Conservation (phyloP, 2,113 vertebrate genomes). For the Neomonachus schauinslandi region DNA sequence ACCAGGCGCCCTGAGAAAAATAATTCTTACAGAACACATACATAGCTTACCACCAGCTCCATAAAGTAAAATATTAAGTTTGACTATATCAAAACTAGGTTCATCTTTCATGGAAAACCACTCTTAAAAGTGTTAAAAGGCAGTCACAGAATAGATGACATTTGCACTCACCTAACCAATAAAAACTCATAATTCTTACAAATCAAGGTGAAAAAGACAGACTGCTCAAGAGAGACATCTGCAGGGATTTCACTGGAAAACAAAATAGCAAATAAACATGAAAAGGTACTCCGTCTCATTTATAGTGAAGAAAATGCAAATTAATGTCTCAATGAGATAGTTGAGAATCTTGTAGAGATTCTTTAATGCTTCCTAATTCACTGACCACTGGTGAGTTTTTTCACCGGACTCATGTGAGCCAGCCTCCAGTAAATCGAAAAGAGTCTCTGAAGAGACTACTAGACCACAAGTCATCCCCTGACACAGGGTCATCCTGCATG, state of each 20-base stretch:
- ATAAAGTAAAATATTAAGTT: not conserved
- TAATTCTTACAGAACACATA: not conserved
- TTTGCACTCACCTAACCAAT: not conserved
- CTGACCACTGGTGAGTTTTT: not conserved
- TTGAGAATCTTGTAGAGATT: not conserved
- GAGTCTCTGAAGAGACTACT: not conserved
- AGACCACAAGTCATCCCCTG: not conserved
- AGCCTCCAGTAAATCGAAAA: not conserved
- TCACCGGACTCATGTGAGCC: not conserved
- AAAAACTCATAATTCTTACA: not conserved
- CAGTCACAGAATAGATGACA: not conserved
- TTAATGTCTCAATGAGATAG: not conserved
- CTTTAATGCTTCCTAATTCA: not conserved
- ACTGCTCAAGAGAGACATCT: not conserved
- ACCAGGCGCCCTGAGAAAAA: not conserved
- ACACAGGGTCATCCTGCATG: not conserved
- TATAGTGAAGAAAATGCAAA: not conserved
- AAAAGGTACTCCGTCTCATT: not conserved
- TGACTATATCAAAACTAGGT: not conserved
- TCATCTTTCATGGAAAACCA: not conserved
- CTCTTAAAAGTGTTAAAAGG: not conserved
- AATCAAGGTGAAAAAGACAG: not conserved
- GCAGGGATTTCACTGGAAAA: not conserved
- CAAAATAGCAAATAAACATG: not conserved
- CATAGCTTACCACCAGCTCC: not conserved